Base-by-base conservation (phyloP, 1,140 invertebrate species). In the Eriocheir sinensis region DNA sequence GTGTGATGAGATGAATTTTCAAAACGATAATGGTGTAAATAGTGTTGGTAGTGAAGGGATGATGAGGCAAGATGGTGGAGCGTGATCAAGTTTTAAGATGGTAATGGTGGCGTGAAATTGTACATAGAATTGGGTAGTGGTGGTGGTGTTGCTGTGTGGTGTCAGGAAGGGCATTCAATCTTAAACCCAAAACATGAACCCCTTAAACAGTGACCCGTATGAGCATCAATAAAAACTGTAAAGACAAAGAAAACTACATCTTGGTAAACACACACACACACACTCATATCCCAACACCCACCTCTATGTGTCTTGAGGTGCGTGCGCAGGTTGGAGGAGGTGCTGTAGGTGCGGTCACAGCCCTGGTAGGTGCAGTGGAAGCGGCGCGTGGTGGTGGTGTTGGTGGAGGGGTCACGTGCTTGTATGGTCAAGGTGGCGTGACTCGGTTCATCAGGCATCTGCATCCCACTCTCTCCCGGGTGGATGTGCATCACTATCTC, bases 261-360 rank as follows among this genome's bases (percentile, higher is more conserved):
- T 85, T 15, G 83, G 34, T 92, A 92, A 81, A 89, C 92, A 90
- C 60, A 4, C 36, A 40, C 41, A n/a, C 15, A 40, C 9, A 41
- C 53, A 60, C 44, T 30, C 30, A 60, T 44, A 1, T 38, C 12
- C 60, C 81, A 48, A 36, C 40, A 96, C 95, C 96, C 97, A 99
- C 99, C 99, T 98, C 98, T 99, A 96, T 99, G 99, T 94, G 98
- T 99, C 97, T 99, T 99, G 97, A 99, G 98, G 97, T 99, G 99
- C 90, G 99, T 99, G 96, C 98, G 98, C 89, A 99, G 97, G 97
- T 99, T 99, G 89, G 99, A 99, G 95, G 98, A 98, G 12, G 99
- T 99, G 96, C 98, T 99, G 96, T 99, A 99, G 36, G 98, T 99
- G 96, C 99, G 97, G 95, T 97, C 97, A 97, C 99, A 99, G 0